Percentiles rank a stretch among this genome's conserved stretches.
These are phyloP conservation scores for Rhabdornis inornatus DNA, from an alignment of 2,113 vertebrate genomes.

Conservation along the genomic window DNA sequence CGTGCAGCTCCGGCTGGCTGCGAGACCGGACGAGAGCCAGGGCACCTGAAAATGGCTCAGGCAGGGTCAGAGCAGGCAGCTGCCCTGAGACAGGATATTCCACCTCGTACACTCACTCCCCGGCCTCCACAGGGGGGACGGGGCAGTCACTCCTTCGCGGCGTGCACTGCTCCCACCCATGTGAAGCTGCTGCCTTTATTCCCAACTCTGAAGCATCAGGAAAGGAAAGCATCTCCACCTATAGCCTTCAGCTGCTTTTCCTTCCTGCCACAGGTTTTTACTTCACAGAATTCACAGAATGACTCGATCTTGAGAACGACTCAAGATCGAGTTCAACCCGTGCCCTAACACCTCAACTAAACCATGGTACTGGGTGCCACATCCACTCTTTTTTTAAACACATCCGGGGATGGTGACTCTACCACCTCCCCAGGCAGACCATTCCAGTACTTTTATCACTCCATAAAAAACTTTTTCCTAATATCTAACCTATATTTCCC, in stretches of 20 bases:
- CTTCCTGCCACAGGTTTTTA: neutral
- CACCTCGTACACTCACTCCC: neutral
- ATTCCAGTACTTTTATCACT: too few species aligned
- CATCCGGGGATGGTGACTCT: too few species aligned
- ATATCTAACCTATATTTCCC: too few species aligned
- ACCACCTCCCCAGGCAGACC: too few species aligned
- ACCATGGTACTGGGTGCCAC: too few species aligned
- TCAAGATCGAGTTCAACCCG: too few species aligned
- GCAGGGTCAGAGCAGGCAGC: neutral
- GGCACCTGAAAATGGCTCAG: neutral
- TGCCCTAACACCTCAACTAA: too few species aligned
- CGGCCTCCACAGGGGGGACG: neutral
- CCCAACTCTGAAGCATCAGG: neutral
- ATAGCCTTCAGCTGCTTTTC: neutral
- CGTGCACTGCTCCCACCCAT: neutral
- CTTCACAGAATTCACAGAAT: too few species aligned
- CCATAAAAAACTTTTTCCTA: too few species aligned
- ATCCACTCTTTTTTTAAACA: too few species aligned
- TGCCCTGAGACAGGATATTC: neutral
- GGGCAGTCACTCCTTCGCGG: accelerated
- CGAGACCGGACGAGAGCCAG: neutral
- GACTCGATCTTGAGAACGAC: too few species aligned
- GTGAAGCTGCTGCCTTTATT: neutral
- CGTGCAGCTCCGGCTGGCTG: neutral
- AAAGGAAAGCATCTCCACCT: neutral